phyloP scores from a whole-genome alignment of 2,888 invertebrate species.

The Hirudinaria manillensis region DNA sequence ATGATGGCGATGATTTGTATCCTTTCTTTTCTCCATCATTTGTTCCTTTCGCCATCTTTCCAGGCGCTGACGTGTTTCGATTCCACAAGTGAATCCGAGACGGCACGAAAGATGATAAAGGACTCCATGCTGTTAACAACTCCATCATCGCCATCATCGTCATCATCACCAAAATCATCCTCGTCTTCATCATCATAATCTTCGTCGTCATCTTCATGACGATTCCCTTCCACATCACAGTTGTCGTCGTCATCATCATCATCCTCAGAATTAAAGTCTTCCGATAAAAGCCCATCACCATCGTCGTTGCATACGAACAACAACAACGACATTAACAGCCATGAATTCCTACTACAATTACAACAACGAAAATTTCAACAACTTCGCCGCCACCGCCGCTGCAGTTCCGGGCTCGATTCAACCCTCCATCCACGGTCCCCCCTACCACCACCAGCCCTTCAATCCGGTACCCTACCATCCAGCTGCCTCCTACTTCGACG shows the following conservation, averaged over 20 bases:
- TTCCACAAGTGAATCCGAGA: too few species aligned
- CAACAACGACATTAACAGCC: constrained; percentile 14
- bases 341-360: constrained; percentile 13
- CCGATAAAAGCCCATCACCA: too few species aligned
- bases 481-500: not conserved
- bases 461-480: not conserved
- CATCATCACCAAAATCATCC: constrained; percentile 18
- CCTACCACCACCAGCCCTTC: not conserved
- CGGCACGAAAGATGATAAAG: too few species aligned
- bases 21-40: constrained; percentile 15
- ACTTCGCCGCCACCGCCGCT: not conserved
- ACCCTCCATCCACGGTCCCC: not conserved
- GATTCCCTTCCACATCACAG: too few species aligned
- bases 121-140: constrained; percentile 1
- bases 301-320: not conserved
- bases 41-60: too few species aligned
- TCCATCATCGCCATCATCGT: constrained; percentile 19
- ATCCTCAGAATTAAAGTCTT: too few species aligned
- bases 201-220: not conserved
- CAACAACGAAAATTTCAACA: constrained; percentile 16
- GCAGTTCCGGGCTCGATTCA: not conserved
- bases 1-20: constrained; percentile 6
- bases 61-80: too few species aligned
- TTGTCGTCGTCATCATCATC: too few species aligned
- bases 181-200: not conserved